Base-by-base conservation (phyloP, 2,888 invertebrate genomes). In the Scaptomyza flava region DNA sequence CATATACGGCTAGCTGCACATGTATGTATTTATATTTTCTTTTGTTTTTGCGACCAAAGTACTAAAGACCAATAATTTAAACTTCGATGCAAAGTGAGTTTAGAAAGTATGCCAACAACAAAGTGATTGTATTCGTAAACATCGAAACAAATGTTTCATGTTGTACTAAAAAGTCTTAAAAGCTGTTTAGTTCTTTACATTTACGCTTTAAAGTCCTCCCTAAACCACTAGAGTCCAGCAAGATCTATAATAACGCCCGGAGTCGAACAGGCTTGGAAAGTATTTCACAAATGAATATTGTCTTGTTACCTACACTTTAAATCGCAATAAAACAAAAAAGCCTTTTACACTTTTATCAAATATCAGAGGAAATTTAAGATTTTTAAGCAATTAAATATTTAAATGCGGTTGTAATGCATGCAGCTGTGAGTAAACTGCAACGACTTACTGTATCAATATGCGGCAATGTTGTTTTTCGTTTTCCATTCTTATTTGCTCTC, bases 1-100 rank as follows among this genome's bases (percentile, higher is more conserved):
- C 72, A 87, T 87, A 82, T 86, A 82, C 74, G 82, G 78, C 57
- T 54, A 69, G 48, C n/a, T 41, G 68, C 72, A 72, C 67, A 86
- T 80, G 77, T 63, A 86, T 80, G 77, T 63, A 80, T 17, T 41
- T 41, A 3, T 17, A 9, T 17, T 9, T 47, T 60, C 41, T 56
- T 56, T 68, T 43, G 17, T 14, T 50, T 51, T 14, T 46, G 27
- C 36, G 14, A 58, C 58, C 61, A 52, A 47, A 67, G 47, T 52
- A 52, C 54, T 56, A 63, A 52, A 48, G 54, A 57, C 23, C 12
- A 36, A 42, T 38, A 52, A 68, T 42, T 42, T 52, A 60, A 61
- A 62, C 20, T 53, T 33, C 31, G 7, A 11, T 17, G 41, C 7
- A 77, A 68, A 77, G 61, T 77, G 66, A 7, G 61, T 20, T 38